Evolutionary conservation across 2,888 invertebrate genomes (phyloP).

Genomic region (Drosophila austrosaltans): DNA sequence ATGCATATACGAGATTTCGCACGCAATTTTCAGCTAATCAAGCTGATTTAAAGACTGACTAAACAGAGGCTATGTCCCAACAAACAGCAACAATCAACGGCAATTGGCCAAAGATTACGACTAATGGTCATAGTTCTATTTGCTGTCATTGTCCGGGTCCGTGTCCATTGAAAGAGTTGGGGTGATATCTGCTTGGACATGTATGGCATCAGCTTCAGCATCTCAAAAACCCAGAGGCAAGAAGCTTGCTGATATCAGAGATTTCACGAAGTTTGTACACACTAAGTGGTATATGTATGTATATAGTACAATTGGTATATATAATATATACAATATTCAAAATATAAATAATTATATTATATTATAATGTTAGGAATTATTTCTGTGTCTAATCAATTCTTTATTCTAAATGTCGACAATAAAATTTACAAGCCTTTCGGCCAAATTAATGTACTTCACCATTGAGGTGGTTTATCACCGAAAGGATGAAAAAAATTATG

Average conservation of each 20-base stretch:
- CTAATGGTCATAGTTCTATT: constrained; percentile 56
- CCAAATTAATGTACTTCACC: neutral
- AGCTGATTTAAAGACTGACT: constrained; percentile 49
- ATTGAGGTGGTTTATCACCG: neutral
- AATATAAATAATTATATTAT: no score
- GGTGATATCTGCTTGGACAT: neutral
- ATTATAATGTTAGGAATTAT: no score
- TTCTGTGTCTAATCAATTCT: no score
- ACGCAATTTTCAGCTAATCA: constrained; percentile 65
- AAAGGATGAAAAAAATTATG: neutral
- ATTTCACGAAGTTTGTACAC: no score
- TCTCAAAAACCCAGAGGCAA: no score
- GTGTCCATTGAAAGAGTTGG: neutral
- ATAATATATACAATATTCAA: no score
- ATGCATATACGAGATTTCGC: constrained; percentile 46
- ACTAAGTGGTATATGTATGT: no score
- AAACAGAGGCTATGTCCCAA: constrained; percentile 25
- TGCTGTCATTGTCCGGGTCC: neutral
- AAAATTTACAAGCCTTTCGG: neutral
- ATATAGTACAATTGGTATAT: no score
- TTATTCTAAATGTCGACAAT: no score
- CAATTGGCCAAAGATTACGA: constrained; percentile 73
- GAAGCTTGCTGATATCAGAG: no score
- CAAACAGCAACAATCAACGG: constrained; percentile 71
- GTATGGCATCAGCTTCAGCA: no score